Evolutionary conservation across 2,888 invertebrate species (phyloP).

Genomic region (Rhingia rostrata): DNA sequence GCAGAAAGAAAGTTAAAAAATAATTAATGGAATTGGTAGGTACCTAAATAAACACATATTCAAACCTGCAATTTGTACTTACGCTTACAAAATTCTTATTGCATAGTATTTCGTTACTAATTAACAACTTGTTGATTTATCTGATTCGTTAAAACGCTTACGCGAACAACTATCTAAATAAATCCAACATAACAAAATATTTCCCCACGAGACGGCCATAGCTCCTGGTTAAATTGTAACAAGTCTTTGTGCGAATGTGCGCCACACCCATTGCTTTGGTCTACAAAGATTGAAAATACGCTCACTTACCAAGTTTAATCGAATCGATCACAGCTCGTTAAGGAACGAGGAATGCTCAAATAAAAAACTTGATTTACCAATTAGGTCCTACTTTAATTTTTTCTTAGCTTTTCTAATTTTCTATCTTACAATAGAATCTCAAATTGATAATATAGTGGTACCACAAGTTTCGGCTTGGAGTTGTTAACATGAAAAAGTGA

Average conservation of each 20-base stretch:
- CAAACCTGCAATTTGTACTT: too few species aligned
- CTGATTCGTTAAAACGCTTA: background rate
- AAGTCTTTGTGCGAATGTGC: background rate
- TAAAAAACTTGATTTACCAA: constrained; percentile 55
- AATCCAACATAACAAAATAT: background rate
- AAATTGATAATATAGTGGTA: background rate
- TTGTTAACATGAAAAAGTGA: background rate
- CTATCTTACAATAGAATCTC: background rate
- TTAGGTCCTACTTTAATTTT: constrained; percentile 39
- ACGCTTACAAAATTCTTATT: too few species aligned
- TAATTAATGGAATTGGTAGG: too few species aligned
- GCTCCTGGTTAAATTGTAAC: constrained; percentile 5
- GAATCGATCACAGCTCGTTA: constrained; percentile 38
- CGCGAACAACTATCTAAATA: background rate
- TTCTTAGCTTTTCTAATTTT: constrained; percentile 4
- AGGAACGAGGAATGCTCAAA: constrained; percentile 23
- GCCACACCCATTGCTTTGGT: constrained; percentile 24
- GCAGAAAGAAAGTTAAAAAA: too few species aligned
- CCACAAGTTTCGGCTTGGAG: too few species aligned
- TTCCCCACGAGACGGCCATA: background rate
- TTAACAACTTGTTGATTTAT: constrained; percentile 5
- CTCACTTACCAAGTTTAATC: background rate
- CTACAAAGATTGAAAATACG: background rate
- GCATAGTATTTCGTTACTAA: background rate
- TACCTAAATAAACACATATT: too few species aligned